Conservation (phyloP, 2,888 invertebrate genomes). For the Drosophila imparisetae region DNA sequence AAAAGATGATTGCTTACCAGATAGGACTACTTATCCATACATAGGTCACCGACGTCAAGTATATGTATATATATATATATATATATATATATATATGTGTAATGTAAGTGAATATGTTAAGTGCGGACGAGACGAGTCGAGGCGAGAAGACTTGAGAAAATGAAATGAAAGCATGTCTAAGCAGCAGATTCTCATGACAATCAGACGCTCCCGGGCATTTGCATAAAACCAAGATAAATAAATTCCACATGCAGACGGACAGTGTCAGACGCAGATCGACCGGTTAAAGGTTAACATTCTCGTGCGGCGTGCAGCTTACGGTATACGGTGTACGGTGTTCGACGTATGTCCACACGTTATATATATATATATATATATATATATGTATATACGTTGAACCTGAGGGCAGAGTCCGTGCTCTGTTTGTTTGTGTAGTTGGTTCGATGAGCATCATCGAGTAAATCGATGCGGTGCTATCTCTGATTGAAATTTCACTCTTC, state of each 20-base stretch:
- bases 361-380: not conserved
- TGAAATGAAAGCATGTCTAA: conserved; percentile 58
- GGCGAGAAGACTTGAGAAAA: conserved; percentile 24
- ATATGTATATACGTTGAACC: conserved; percentile 17
- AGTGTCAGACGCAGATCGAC: conserved; percentile 62
- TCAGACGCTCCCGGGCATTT: conserved; percentile 57
- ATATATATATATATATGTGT: not conserved
- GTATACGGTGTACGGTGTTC: not conserved
- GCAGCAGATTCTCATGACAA: conserved; percentile 61
- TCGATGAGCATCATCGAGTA: conserved; percentile 48
- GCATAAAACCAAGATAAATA: conserved; percentile 68
- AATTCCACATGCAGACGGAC: conserved; percentile 48
- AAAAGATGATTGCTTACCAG: conserved; percentile 7
- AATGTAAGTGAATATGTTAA: conserved; percentile 19
- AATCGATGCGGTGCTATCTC: conserved; percentile 51
- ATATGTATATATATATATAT: conserved; percentile 1
- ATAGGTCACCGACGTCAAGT: not conserved
- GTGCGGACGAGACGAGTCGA: conserved; percentile 15
- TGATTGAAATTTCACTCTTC: conserved; percentile 63
- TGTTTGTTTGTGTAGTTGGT: conserved; percentile 40
- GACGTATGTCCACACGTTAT: conserved; percentile 1
- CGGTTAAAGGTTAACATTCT: conserved; percentile 68
- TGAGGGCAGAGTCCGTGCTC: conserved; percentile 33
- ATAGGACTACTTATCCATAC: conserved; percentile 4
- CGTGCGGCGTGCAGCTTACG: conserved; percentile 1